Evolutionary conservation across 2,113 vertebrate genomes (phyloP).

Genomic region (Thunnus maccoyii): DNA sequence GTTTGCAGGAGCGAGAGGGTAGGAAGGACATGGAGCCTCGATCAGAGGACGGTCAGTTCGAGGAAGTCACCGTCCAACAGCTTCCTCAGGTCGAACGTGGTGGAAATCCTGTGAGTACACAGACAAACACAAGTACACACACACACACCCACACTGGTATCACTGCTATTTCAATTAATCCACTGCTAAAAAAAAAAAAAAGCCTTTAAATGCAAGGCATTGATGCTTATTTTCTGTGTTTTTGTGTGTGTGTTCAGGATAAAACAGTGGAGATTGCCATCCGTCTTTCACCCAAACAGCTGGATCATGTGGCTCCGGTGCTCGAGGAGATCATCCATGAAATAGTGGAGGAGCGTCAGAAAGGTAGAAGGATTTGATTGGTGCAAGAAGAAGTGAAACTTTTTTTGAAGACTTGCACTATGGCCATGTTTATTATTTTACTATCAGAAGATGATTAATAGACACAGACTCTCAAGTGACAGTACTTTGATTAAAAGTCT

Average conservation of each 20-base stretch:
- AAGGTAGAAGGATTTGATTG: slow-evolving; percentile 55
- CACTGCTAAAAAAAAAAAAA: neutral
- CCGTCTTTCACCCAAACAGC: slow-evolving; percentile 73
- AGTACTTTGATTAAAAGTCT: neutral
- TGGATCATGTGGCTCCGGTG: slow-evolving; percentile 69
- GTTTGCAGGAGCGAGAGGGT: slow-evolving; percentile 76
- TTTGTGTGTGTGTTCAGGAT: slow-evolving; percentile 60
- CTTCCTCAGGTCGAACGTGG: slow-evolving; percentile 39
- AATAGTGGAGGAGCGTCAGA: slow-evolving; percentile 65
- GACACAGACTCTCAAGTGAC: slow-evolving; percentile 8
- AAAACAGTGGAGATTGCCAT: slow-evolving; percentile 72
- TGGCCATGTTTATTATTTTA: neutral
- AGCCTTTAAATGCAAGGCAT: neutral
- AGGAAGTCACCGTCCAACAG: slow-evolving; percentile 63
- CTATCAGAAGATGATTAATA: slow-evolving; percentile 23
- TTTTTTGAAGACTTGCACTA: neutral
- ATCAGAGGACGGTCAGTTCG: slow-evolving; percentile 71
- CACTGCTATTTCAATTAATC: no score
- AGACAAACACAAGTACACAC: no score
- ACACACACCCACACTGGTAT: neutral
- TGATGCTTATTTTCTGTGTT: neutral
- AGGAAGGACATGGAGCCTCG: slow-evolving; percentile 75
- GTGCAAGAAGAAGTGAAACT: neutral
- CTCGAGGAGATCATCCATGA: slow-evolving; percentile 76
- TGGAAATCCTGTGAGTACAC: slow-evolving; percentile 61